phyloP scores from a whole-genome alignment of 2,888 invertebrate species.

The Diarsia rubi region DNA sequence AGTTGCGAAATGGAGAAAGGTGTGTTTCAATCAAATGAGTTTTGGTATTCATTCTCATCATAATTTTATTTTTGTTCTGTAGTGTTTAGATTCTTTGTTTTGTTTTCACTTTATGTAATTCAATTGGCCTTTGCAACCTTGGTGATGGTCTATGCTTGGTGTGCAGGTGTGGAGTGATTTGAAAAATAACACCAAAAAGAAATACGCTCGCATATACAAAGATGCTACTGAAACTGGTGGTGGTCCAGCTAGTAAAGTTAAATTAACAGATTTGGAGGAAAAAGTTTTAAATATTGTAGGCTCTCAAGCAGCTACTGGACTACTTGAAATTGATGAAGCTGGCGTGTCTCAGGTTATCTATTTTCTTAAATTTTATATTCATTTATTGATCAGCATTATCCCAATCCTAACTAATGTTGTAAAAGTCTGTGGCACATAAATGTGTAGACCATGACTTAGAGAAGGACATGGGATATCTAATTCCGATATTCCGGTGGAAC shows the following conservation, averaged over 20 bases:
- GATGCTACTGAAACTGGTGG: too few species aligned
- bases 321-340: background rate
- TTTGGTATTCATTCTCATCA: background rate
- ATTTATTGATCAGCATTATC: background rate
- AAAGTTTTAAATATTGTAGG: too few species aligned
- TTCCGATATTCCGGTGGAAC: conserved; percentile 1
- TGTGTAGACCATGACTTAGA: background rate
- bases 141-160: background rate
- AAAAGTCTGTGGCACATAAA: too few species aligned
- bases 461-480: background rate
- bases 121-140: too few species aligned
- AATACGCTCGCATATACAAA: too few species aligned
- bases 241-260: too few species aligned
- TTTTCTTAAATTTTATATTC: background rate
- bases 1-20: conserved; percentile 3
- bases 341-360: conserved; percentile 3
- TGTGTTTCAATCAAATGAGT: background rate
- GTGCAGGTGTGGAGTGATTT: conserved; percentile 4
- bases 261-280: too few species aligned
- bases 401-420: background rate
- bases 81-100: background rate
- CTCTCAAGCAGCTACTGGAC: background rate
- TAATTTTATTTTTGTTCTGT: background rate
- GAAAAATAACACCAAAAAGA: too few species aligned
- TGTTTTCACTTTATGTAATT: background rate